Evolutionary conservation across 1,140 invertebrate species (phyloP).

Genomic region (Aphidius ervi): DNA sequence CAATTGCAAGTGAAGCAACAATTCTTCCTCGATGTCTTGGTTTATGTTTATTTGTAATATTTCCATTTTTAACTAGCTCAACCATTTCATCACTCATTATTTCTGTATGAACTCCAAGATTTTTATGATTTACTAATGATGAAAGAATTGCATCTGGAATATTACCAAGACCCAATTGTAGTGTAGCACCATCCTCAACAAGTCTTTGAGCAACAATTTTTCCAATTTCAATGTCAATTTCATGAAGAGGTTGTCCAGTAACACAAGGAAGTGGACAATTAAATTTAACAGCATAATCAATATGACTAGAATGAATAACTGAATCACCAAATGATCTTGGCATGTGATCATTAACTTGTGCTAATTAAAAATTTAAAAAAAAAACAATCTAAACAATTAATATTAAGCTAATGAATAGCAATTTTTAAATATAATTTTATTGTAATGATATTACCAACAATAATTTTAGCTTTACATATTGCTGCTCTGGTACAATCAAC

Average conservation of each 20-base stretch:
- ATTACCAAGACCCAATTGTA: conserved; percentile 92
- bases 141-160: conserved; percentile 87
- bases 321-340: conserved; percentile 91
- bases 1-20: conserved; percentile 81
- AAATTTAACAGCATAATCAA: conserved; percentile 80
- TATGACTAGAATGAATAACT: conserved; percentile 83
- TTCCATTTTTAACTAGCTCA: conserved; percentile 77
- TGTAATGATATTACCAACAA: conserved; percentile 66
- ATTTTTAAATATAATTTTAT: neutral
- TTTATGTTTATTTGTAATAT: conserved; percentile 83
- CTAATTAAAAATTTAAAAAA: conserved; percentile 41
- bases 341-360: conserved; percentile 82
- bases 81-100: conserved; percentile 83
- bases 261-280: conserved; percentile 71
- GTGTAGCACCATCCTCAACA: conserved; percentile 84
- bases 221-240: conserved; percentile 78
- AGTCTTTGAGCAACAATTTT: conserved; percentile 84
- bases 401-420: neutral
- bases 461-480: conserved; percentile 77
- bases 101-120: conserved; percentile 90
- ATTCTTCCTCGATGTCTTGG: conserved; percentile 77
- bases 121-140: conserved; percentile 76
- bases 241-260: conserved; percentile 56
- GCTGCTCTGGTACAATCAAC: conserved; percentile 87
- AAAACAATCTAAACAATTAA: neutral